Percentiles rank a stretch among this genome's conserved stretches.
These are phyloP conservation scores for Cantharis lateralis DNA, from an alignment of 2,888 invertebrate genomes.

Conservation along the genomic window DNA sequence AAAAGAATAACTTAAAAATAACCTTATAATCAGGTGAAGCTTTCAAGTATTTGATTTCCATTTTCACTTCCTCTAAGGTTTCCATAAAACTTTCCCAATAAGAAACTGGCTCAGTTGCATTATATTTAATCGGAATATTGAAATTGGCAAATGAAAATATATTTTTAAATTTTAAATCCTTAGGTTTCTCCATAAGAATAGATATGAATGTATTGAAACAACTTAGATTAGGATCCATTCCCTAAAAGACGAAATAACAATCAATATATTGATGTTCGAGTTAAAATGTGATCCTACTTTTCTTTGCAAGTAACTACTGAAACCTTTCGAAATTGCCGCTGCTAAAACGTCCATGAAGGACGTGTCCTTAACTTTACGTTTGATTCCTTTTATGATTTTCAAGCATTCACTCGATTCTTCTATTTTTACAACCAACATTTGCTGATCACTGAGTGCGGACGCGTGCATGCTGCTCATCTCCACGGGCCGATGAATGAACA, in stretches of 20 bases:
- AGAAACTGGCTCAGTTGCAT: not conserved
- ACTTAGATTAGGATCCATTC: not conserved
- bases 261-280: not conserved
- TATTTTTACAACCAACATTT: not conserved
- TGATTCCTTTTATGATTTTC: not conserved
- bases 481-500: accelerated
- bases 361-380: not conserved
- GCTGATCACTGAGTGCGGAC: not conserved
- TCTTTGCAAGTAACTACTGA: constrained; percentile 2
- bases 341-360: not conserved
- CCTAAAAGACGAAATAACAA: not conserved
- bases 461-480: not conserved
- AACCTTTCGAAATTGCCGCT: not conserved
- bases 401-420: not conserved
- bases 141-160: not conserved
- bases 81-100: not conserved
- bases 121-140: not conserved
- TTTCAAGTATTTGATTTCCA: not conserved
- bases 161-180: not conserved
- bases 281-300: not conserved
- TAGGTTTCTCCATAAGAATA: not conserved
- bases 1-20: not conserved
- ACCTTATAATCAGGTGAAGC: not conserved
- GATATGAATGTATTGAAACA: not conserved
- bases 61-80: not conserved